Evolutionary conservation across 2,888 invertebrate genomes (phyloP), one percentile per base, ranked within the genome.

Genomic region (Lithophane leautieri): DNA sequence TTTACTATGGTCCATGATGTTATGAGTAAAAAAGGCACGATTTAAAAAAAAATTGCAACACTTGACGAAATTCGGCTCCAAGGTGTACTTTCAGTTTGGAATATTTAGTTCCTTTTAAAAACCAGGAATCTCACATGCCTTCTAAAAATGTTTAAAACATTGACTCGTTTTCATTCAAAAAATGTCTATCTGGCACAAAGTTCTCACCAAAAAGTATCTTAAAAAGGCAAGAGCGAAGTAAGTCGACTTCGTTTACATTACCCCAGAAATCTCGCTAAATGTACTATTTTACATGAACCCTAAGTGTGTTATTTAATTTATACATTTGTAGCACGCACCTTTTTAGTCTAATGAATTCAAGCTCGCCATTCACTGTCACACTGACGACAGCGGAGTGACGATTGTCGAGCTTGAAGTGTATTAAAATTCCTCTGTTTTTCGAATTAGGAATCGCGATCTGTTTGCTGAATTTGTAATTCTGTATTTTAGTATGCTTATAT

Each of bases 311-410:
- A 82, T 74, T 76, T 78, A 85, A 82, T 82, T 73, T 82, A 82
- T 74, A 78, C 70, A 76, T 79, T 78, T 76, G 60, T 60, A 69
- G 52, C 62, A 63, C 68, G 40, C 62, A 69, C 74, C 73, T 69
- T 86, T 86, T 81, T 68, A 70, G 68, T 25, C 22, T 60, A 78
- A 73, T 82, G 56, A 78, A 74, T 63, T 78, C 82, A 87, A 68
- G 81, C 70, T 8, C 16, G 62, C 50, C 58, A 72, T 77, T 83
- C 75, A 69, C 67, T 77, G 73, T 50, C 54, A 67, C 72, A 75
- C 75, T 56, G 28, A 58, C 42, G 44, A 12, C 50, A 22, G 9
- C 42, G 42, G 71, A 71, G 71, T 60, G 69, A 80, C 74, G 56
- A 74, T 25, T 66, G 47, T 70, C 34, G 34, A 58, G 56, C 28